A percentile compares a stretch with the other conserved stretches of the same genome.
These are phyloP conservation scores for Panzeria rudis DNA, from an alignment of 2,888 invertebrate genomes.

Conservation along the genomic window DNA sequence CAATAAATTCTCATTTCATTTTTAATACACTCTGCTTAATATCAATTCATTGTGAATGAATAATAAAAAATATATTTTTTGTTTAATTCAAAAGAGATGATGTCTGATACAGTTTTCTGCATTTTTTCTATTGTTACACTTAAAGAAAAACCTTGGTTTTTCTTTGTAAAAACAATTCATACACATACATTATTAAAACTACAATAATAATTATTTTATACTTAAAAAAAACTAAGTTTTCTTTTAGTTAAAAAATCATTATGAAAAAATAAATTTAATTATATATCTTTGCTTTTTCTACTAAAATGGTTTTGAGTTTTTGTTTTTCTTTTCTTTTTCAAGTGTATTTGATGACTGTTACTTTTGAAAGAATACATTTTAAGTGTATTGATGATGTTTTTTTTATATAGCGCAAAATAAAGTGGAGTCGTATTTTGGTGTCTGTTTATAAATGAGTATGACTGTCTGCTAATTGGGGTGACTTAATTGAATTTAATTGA, in stretches of 20 bases:
- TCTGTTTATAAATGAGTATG: slow-evolving; percentile 11
- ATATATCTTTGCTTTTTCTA: neutral
- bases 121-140: slow-evolving; percentile 22
- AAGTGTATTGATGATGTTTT: slow-evolving; percentile 25
- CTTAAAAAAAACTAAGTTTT: slow-evolving; percentile 24
- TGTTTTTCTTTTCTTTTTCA: slow-evolving; percentile 21
- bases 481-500: slow-evolving; percentile 25
- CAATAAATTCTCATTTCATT: slow-evolving; percentile 61
- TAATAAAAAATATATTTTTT: slow-evolving; percentile 51
- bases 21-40: slow-evolving; percentile 27
- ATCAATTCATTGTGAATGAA: slow-evolving; percentile 64
- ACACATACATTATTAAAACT: slow-evolving; percentile 38
- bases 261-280: slow-evolving; percentile 44
- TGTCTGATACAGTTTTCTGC: neutral
- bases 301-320: slow-evolving; percentile 7
- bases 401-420: slow-evolving; percentile 34
- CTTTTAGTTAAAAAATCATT: slow-evolving; percentile 29
- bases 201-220: slow-evolving; percentile 43
- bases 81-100: slow-evolving; percentile 23
- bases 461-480: slow-evolving; percentile 1
- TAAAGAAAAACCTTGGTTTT: slow-evolving; percentile 23
- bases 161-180: slow-evolving; percentile 43
- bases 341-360: slow-evolving; percentile 26
- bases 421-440: slow-evolving; percentile 45
- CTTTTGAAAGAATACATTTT: slow-evolving; percentile 6